phyloP scores from a whole-genome alignment of 92 coral and sea anemone genomes.

The Porites lobata region DNA sequence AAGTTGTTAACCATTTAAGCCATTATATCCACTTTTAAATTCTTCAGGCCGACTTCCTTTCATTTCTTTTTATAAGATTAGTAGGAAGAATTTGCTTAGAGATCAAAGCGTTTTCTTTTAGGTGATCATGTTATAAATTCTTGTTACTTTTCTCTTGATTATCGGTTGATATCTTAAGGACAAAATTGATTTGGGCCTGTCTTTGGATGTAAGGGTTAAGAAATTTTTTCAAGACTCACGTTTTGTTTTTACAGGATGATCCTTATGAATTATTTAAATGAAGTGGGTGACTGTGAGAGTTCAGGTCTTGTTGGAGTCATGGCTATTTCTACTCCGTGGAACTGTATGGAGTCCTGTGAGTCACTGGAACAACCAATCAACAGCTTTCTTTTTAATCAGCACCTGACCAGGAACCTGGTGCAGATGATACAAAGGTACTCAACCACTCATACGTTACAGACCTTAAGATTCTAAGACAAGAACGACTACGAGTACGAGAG shows the following conservation, averaged over 20 bases:
- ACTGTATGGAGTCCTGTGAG: conserved; percentile 79
- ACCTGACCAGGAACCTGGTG: conserved; percentile 78
- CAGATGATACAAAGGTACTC: conserved; percentile 68
- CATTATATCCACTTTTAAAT: no score
- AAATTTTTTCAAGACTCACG: background rate
- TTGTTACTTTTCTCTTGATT: no score
- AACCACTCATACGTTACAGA: background rate
- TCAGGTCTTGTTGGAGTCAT: conserved; percentile 78
- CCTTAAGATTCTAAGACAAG: background rate
- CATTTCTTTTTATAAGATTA: no score
- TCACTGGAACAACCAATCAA: conserved; percentile 90
- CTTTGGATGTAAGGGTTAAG: background rate
- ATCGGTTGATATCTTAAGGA: no score
- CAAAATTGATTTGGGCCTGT: background rate
- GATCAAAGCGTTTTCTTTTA: no score
- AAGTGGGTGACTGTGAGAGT: conserved; percentile 65
- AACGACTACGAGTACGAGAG: no score
- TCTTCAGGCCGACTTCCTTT: no score
- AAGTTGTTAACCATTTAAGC: no score
- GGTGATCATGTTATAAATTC: no score
- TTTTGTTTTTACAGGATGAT: conserved; percentile 63
- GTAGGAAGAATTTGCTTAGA: no score
- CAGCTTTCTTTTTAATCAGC: conserved; percentile 82
- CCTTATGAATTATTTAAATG: conserved; percentile 85
- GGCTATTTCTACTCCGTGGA: conserved; percentile 88